phyloP scores from a whole-genome alignment of 2,113 vertebrate species.

The Antigone vipio region DNA sequence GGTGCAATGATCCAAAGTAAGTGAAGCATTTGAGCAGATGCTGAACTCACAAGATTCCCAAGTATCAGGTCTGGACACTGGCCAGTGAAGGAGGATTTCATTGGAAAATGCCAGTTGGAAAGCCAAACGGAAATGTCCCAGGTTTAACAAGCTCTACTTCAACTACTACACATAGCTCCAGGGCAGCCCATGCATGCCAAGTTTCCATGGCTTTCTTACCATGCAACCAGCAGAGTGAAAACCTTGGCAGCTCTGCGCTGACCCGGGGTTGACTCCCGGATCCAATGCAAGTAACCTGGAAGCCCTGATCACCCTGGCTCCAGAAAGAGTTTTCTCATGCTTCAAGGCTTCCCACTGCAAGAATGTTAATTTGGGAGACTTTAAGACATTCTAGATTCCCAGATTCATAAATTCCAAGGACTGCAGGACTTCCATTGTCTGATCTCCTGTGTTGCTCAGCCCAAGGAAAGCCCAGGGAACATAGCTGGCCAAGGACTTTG shows the following conservation, averaged over 20 bases:
- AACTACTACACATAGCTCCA: not conserved
- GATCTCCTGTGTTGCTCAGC: not conserved
- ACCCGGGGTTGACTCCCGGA: not conserved
- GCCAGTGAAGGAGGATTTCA: not conserved
- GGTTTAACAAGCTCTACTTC: constrained; percentile 15
- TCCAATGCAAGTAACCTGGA: not conserved
- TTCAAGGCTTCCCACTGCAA: not conserved
- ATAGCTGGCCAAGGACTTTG: not conserved
- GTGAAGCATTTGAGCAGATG: not conserved
- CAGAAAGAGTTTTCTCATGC: not conserved
- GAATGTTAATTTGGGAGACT: not conserved
- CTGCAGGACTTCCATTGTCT: not conserved
- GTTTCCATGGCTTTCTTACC: constrained; percentile 24
- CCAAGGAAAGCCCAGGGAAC: not conserved
- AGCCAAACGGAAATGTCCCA: not conserved
- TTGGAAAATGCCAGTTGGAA: not conserved
- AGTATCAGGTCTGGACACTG: not conserved
- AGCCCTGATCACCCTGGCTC: not conserved
- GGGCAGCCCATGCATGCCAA: not conserved
- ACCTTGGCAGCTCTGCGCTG: not conserved
- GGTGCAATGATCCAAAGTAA: not conserved
- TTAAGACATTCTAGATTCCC: not conserved
- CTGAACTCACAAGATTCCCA: not conserved
- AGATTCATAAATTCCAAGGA: not conserved
- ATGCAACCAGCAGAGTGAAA: not conserved